Percentiles rank a stretch among this genome's conserved stretches.
phyloP scores from a whole-genome alignment of 1,140 invertebrate genomes.

The Hylaeus volcanicus region DNA sequence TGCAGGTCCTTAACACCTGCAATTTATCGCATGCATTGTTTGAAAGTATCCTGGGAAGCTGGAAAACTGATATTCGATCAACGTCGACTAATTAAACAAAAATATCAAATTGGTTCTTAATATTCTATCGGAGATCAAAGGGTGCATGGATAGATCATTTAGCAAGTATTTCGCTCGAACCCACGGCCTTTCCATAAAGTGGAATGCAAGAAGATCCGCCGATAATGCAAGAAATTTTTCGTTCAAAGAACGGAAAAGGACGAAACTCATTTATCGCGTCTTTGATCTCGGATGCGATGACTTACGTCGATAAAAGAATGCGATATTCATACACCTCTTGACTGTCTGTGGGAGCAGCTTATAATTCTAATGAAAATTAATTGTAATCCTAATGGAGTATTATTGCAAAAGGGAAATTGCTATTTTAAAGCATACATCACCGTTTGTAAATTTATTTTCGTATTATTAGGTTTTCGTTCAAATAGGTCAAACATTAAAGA shows the following conservation, averaged over 20 bases:
- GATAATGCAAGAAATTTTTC: constrained; percentile 41
- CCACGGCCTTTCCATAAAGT: constrained; percentile 5
- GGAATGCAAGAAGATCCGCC: constrained; percentile 25
- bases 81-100: neutral
- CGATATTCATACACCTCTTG: neutral
- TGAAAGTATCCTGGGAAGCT: too few relatives aligned
- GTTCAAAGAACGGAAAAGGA: constrained; percentile 20
- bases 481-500: too few relatives aligned
- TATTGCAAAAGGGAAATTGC: neutral
- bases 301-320: constrained; percentile 19
- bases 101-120: neutral
- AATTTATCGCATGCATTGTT: too few relatives aligned
- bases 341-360: neutral
- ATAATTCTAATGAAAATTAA: neutral
- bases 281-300: constrained; percentile 31
- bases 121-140: constrained; percentile 21
- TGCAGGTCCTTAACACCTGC: too few relatives aligned
- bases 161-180: constrained; percentile 8
- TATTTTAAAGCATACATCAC: neutral
- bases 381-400: neutral
- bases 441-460: neutral
- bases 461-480: neutral
- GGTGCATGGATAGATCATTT: neutral
- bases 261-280: constrained; percentile 27
- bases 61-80: too few relatives aligned